Evolutionary conservation across 2,797 vertebrate species (phyloP), one percentile per base, ranked within the genome.

Genomic region (Lateolabrax maculatus): DNA sequence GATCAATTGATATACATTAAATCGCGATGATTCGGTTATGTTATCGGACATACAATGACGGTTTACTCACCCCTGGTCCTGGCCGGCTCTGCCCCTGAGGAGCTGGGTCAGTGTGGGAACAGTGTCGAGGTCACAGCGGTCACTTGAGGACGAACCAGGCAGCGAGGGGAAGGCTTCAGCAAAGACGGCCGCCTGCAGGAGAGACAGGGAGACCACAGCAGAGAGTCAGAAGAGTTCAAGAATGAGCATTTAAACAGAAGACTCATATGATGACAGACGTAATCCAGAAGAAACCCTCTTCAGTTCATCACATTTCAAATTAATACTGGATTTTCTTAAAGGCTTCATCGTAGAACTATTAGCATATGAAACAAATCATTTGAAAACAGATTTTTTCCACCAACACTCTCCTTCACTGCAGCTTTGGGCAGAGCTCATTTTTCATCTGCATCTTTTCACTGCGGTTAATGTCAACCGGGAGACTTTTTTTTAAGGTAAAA

Each of bases 91-190:
- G 60, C 80, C 83, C 74, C 71, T 51, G 68, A 95, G 93, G 80
- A 94, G 87, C 83, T 94, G 92, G 31, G 86, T 88, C 79, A 96
- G 89, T 1, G 92, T 95, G 79, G 94, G 92, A 77, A 95, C 87
- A 34, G 70, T 8, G 7, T 71, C 67, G 34, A 57, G 63, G 87
- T 90, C 86, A 52, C 79, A 39, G 65, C 69, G 31, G 81, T 84
- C 85, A 31, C 53, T 15, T 6, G 79, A 44, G 9, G 87, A 72
- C 7, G 60, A 44, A 71, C 13, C 48, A 7, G 88, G 76, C 49
- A 70, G 72, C 4, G 80, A 79, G 12, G 95, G 93, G 78, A 96
- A 96, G 71, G 94, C 93, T 51, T 92, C 84, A 23, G 89, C 68
- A 63, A 96, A 95, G 84, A 94, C 85, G 23, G 82, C 25, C 48